Conservation (phyloP, 2,113 vertebrate genomes). For the Lophura nycthemera region DNA sequence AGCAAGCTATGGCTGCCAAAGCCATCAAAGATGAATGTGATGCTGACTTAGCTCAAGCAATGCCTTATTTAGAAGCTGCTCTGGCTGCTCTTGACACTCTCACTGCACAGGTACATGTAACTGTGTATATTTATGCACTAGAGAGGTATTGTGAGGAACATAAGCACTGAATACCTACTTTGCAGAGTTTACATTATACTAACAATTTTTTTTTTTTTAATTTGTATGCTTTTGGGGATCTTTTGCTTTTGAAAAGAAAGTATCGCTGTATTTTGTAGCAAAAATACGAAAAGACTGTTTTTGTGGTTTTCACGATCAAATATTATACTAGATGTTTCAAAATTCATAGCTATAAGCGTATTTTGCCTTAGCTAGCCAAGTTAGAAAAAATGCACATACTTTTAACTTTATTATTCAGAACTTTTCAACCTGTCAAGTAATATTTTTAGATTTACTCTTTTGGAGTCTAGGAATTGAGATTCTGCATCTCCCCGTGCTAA, state of each 20-base stretch:
- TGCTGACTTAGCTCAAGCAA: conserved; percentile 85
- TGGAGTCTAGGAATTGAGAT: neutral
- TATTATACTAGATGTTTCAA: neutral
- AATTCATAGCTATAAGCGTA: neutral
- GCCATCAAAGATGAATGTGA: conserved; percentile 94
- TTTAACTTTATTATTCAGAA: neutral
- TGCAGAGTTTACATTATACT: neutral
- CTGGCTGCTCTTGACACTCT: conserved; percentile 87
- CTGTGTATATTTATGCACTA: rapidly evolving
- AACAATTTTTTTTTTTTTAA: neutral
- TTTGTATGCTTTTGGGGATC: neutral
- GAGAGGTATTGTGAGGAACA: neutral
- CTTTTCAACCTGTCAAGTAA: neutral
- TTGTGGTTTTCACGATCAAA: neutral
- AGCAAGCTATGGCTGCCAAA: conserved; percentile 90
- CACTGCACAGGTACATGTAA: conserved; percentile 81
- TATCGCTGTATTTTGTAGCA: neutral
- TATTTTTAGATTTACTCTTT: neutral
- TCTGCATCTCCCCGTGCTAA: neutral
- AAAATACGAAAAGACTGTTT: neutral
- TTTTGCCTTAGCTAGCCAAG: neutral
- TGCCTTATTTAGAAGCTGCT: conserved; percentile 87
- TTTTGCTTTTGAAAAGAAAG: neutral
- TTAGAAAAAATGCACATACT: neutral
- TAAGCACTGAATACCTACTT: neutral